phyloP scores from a whole-genome alignment of 2,797 vertebrate genomes.

The Lacerta viridis region DNA sequence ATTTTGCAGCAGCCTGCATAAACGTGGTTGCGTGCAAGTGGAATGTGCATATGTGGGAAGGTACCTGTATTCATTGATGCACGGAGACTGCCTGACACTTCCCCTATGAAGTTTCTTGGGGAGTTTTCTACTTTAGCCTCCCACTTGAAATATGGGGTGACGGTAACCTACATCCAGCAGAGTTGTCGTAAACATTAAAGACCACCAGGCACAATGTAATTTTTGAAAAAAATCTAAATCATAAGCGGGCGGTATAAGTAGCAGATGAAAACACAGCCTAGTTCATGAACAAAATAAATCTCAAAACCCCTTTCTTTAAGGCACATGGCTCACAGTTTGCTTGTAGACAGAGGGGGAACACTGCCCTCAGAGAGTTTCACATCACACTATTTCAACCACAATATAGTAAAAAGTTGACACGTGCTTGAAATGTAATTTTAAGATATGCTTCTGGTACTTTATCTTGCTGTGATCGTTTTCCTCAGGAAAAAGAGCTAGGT shows the following conservation, averaged over 20 bases:
- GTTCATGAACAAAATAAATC: background rate
- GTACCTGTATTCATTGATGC: background rate
- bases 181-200: background rate
- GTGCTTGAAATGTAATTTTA: background rate
- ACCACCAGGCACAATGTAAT: background rate
- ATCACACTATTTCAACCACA: background rate
- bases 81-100: background rate
- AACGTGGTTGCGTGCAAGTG: too few relatives aligned
- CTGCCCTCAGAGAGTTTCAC: background rate
- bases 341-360: background rate
- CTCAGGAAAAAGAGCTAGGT: background rate
- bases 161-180: background rate
- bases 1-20: too few relatives aligned
- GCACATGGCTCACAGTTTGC: background rate
- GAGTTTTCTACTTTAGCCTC: background rate
- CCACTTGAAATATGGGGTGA: background rate
- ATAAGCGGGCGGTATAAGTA: background rate
- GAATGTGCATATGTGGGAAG: too few relatives aligned
- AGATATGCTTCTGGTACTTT: background rate
- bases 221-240: background rate
- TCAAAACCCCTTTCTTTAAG: background rate
- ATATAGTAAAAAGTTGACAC: background rate
- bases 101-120: background rate
- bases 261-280: background rate
- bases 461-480: background rate